Base-by-base conservation (phyloP, 2,797 vertebrate genomes). In the Petrocephalus schoutedeni region DNA sequence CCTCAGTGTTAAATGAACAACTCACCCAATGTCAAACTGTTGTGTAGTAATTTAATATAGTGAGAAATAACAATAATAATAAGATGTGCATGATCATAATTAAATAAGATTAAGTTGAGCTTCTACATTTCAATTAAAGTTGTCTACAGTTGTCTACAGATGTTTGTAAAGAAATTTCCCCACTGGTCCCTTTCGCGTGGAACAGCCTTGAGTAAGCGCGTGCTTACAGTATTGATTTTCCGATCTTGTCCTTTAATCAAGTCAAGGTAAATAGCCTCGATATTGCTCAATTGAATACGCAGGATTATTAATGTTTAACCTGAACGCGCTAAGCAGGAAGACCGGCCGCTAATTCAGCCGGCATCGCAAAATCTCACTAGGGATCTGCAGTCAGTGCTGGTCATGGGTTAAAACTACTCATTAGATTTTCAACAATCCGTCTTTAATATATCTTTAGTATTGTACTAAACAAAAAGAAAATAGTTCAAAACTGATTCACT, bases 281-380 rank as follows among this genome's bases (percentile, higher is more conserved):
- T 92, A 90, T 91, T 90, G 88, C 89, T 87, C 89, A 88, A 88
- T 56, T 93, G 83, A 80, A 93, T 94, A 94, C 88, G 84, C 89
- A 51, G 90, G 92, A 90, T 92, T 91, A 94, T 95, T 92, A 94
- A 95, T 94, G 94, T 95, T 92, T 95, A 95, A 95, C 94, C 91
- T 88, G 87, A 45, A 82, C 41, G n/a, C 14, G 71, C 4, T 28
- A 23, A 85, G 57, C 54, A 56, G 23, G 54, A 51, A 86, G 83
- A 88, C 84, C 77, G 61, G 28, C 80, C 28, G 57, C 49, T 56
- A 59, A 85, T 67, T 59, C 83, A 23, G 2, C 19, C 8, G 19
- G 49, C n/a, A 8, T 84, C 49, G 28, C 36, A 41, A 86, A 28
- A 61, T 61, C 64, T 71, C 64, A 32, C 28, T 12, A 36, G 10